phyloP scores from a whole-genome alignment of 2,888 invertebrate genomes.

The Noctua janthina region DNA sequence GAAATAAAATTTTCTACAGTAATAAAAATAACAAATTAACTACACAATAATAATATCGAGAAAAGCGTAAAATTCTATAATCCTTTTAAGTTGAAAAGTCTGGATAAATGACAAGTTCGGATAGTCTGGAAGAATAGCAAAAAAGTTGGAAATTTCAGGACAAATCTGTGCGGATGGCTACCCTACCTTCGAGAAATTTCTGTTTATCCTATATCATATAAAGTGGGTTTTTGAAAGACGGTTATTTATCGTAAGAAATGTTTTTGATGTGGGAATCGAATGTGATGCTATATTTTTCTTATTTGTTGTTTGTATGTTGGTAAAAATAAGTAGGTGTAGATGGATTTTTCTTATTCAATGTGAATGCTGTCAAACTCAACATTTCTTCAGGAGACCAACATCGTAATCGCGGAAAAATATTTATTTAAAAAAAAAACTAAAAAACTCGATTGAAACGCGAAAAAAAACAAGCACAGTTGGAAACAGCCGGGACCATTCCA shows the following conservation, averaged over 20 bases:
- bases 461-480: no score
- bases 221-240: constrained; percentile 24
- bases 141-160: neutral
- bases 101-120: neutral
- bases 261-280: constrained; percentile 22
- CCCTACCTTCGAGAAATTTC: constrained; percentile 8
- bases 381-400: neutral
- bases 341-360: neutral
- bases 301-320: neutral
- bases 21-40: no score
- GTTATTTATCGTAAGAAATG: constrained; percentile 44
- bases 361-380: neutral
- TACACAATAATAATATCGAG: no score
- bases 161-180: neutral
- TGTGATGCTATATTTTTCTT: neutral
- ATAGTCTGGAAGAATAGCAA: neutral
- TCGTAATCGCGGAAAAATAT: no score
- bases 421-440: no score
- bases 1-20: no score
- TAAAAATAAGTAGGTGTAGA: neutral
- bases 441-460: no score
- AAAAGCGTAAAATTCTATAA: no score
- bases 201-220: constrained; percentile 28
- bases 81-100: neutral
- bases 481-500: no score